Percentiles rank a stretch among this genome's conserved stretches.
phyloP scores from a whole-genome alignment of 2,888 invertebrate genomes.

The Epinotia nisella region DNA sequence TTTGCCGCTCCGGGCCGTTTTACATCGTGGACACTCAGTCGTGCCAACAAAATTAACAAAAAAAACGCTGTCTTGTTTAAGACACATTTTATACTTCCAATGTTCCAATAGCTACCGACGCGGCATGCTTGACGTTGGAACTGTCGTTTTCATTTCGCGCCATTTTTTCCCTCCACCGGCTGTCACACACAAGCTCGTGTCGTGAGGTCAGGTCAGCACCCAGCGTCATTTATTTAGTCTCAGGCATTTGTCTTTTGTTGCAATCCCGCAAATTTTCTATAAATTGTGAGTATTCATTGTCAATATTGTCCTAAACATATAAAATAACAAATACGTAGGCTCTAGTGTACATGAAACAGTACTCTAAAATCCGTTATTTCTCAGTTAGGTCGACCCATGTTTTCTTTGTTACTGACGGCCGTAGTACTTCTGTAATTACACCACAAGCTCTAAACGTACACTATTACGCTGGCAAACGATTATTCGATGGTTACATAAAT shows the following conservation, averaged over 20 bases:
- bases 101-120: neutral
- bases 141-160: constrained; percentile 62
- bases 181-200: constrained; percentile 48
- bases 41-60: neutral
- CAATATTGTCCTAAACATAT: neutral
- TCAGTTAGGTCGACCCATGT: constrained; percentile 48
- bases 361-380: constrained; percentile 24
- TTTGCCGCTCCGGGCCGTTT: neutral
- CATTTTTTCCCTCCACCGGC: constrained; percentile 65
- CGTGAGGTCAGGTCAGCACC: constrained; percentile 58
- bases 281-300: constrained; percentile 29
- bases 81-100: constrained; percentile 4
- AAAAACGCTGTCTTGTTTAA: neutral
- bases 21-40: neutral
- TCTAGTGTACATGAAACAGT: neutral
- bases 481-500: neutral
- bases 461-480: neutral
- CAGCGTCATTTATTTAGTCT: constrained; percentile 37
- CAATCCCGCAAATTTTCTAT: constrained; percentile 2
- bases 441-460: neutral
- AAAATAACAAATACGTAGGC: neutral
- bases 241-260: constrained; percentile 27
- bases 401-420: constrained; percentile 44
- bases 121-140: constrained; percentile 37
- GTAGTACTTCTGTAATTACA: neutral